These are phyloP conservation scores for Drepana falcataria DNA, from an alignment of 2,888 invertebrate genomes.

Conservation along the genomic window DNA sequence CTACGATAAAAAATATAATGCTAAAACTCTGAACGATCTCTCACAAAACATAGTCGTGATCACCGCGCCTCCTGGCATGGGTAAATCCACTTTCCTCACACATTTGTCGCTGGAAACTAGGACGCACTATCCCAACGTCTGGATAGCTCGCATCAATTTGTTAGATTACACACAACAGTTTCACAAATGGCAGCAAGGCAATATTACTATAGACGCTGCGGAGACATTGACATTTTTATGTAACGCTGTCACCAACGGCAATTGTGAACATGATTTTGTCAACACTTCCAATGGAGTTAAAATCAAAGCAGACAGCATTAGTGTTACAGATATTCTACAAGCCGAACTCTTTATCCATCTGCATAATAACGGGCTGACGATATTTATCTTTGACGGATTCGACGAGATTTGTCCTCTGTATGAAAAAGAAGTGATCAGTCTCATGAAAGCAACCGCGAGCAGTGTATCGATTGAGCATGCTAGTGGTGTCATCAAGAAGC, in stretches of 20 bases:
- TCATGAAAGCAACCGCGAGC: conserved; percentile 13
- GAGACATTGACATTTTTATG: background rate
- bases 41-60: background rate
- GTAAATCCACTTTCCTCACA: conserved; percentile 20
- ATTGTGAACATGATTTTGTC: background rate
- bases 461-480: background rate
- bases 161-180: conserved; percentile 8
- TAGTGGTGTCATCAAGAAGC: background rate
- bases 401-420: conserved; percentile 22
- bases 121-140: conserved; percentile 7
- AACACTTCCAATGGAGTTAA: background rate
- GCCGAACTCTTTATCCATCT: conserved; percentile 13
- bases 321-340: background rate
- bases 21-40: background rate
- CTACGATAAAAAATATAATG: background rate
- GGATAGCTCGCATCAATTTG: conserved; percentile 16
- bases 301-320: background rate
- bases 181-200: conserved; percentile 6
- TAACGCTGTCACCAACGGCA: background rate
- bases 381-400: conserved; percentile 21
- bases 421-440: conserved; percentile 11
- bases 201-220: background rate
- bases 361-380: conserved; percentile 9
- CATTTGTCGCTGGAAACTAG: conserved; percentile 17
- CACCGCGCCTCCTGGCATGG: conserved; percentile 16